Base-by-base conservation (phyloP, 2,113 vertebrate genomes). In the Forbesichthys agassizii region DNA sequence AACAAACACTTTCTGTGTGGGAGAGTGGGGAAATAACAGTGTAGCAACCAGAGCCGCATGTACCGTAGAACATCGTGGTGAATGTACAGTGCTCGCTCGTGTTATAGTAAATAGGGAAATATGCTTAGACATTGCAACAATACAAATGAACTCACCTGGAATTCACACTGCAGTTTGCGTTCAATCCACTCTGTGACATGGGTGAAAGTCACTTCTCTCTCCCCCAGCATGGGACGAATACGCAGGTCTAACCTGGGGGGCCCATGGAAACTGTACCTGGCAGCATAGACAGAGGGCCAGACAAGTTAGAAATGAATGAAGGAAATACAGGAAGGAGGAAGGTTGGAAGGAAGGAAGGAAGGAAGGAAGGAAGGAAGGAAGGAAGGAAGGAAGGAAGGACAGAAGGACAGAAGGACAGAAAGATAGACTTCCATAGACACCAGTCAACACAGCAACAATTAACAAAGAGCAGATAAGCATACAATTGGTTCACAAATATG, bases 101-200 rank as follows among this genome's bases (percentile, higher is more conserved):
- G 2, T 27, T 27, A 27, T 27, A 27, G 27, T 27, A 27, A 3
- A 27, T 27, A 27, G 27, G 11, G 61, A 64, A 48, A 33, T 5
- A 51, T 48, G 51, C 9, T 48, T 11, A 66, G 48, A 51, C 11
- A n/a, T 8, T 27, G 13, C 9, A 18, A 56, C n/a, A 16, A 62
- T 16, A 48, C 11, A 49, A 3, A 27, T 16, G 12, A 18, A 77
- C 87, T 80, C 77, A 96, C 95, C 95, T 96, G 94, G 71, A 96
- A 95, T 72, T 96, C 94, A 0, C 92, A 92, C 85, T 94, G 90
- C 55, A 95, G 90, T 84, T 94, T 95, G 74, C 76, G 94, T 91
- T 95, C 93, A 0, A 96, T 95, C 94, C 95, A 95, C 84, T 95
- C 95, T 0, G 92, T 95, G 72, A 95, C 92, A 0, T 96, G 95